Evolutionary conservation across 2,797 vertebrate genomes (phyloP).

Genomic region (Rhabdophis nuchalis): DNA sequence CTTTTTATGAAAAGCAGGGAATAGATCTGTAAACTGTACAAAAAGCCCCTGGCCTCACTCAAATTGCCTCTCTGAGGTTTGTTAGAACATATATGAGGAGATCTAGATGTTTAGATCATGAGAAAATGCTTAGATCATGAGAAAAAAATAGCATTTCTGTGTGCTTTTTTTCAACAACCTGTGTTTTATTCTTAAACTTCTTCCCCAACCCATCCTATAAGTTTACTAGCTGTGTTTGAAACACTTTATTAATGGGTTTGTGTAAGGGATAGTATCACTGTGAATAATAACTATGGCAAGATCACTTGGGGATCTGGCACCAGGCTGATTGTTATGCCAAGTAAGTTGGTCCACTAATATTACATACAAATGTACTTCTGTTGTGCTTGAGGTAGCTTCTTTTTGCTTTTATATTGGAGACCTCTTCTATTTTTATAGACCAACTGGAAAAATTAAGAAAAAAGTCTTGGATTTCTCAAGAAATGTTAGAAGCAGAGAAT

Average conservation of each 20-base stretch:
- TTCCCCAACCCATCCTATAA: background rate
- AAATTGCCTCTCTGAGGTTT: too few relatives aligned
- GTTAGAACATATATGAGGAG: too few relatives aligned
- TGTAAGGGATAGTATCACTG: background rate
- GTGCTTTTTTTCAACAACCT: too few relatives aligned
- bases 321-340: background rate
- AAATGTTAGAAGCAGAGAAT: background rate
- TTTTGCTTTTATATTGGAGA: background rate
- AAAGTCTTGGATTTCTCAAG: background rate
- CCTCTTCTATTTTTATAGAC: background rate
- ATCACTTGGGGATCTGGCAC: background rate
- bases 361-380: too few relatives aligned
- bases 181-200: background rate
- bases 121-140: too few relatives aligned
- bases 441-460: background rate
- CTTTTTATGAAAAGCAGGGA: too few relatives aligned
- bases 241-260: background rate
- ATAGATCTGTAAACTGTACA: too few relatives aligned
- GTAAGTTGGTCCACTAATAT: background rate
- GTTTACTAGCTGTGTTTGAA: background rate
- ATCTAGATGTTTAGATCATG: too few relatives aligned
- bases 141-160: too few relatives aligned
- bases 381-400: background rate
- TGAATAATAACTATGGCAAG: background rate
- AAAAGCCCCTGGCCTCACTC: too few relatives aligned